Evolutionary conservation across 1,140 invertebrate species (phyloP), one percentile per base, ranked within the genome.

Genomic region (Calephelis nemesis): DNA sequence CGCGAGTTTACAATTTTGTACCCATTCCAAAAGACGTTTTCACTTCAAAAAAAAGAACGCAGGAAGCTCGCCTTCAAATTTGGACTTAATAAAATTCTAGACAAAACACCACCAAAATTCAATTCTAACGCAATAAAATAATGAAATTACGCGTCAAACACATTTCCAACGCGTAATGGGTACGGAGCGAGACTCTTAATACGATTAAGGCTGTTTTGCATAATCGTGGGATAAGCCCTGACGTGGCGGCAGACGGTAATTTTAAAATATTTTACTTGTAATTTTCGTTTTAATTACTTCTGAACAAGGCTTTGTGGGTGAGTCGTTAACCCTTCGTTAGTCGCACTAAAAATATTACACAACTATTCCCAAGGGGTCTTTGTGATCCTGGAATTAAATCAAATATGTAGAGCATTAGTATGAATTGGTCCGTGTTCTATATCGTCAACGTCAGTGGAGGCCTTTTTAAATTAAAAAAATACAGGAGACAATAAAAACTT

Each of bases 61-160:
- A 52, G 12, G 49, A 13, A 13, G 6, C 49, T 52, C 6, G 15
- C 15, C 11, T 13, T 52, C 11, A 52, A 52, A 52, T 52, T 52
- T 52, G 42, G 15, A 47, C 13, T 63, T 66, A 67, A 67, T 48
- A 42, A 60, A 45, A 47, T 67, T 67, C 39, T 30, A 73, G 68
- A 19, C 39, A 63, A 70, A 78, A 78, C 74, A 74, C 76, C 74
- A 67, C 68, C 69, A 67, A 73, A 66, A 67, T 67, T 67, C 52
- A 67, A 67, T 67, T 67, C 9, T 67, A 67, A 40, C 52, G 73
- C 74, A 76, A 81, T 81, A 77, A 81, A 74, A 77, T 81, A 77
- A 81, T 81, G 72, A 71, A 71, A 75, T 78, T 78, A 76, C 69
- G 63, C 77, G 74, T 79, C 77, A 79, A 77, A 77, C 77, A 67